Percentiles rank a stretch among this genome's conserved stretches.
Evolutionary conservation across 2,888 invertebrate genomes (phyloP).

Genomic region (Actias luna): DNA sequence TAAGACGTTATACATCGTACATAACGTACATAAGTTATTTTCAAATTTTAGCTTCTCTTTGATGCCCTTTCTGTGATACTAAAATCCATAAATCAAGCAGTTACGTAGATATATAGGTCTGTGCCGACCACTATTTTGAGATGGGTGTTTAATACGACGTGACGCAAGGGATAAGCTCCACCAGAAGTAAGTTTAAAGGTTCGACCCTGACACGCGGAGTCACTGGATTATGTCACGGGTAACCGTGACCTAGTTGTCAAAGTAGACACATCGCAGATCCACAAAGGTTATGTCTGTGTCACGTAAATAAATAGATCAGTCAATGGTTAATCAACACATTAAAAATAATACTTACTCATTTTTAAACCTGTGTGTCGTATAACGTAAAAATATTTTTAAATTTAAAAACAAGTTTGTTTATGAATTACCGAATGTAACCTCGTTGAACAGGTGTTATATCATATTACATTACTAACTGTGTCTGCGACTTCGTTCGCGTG

Average conservation of each 20-base stretch:
- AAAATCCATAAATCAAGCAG: slow-evolving; percentile 7
- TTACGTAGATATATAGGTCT: background rate
- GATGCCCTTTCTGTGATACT: background rate
- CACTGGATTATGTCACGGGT: slow-evolving; percentile 20
- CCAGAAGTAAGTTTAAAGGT: slow-evolving; percentile 10
- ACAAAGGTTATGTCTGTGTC: slow-evolving; percentile 13
- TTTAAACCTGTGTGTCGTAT: background rate
- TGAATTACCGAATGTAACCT: too few species aligned
- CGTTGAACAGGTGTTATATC: too few species aligned
- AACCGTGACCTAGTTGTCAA: slow-evolving; percentile 19
- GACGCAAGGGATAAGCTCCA: slow-evolving; percentile 11
- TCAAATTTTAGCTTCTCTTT: background rate
- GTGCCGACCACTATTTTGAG: background rate
- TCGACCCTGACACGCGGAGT: slow-evolving; percentile 15
- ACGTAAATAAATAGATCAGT: slow-evolving; percentile 6
- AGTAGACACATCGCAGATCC: slow-evolving; percentile 17
- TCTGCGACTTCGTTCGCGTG: too few species aligned
- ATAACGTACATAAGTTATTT: background rate
- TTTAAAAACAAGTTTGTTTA: background rate
- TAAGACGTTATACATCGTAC: too few species aligned
- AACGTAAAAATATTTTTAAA: background rate
- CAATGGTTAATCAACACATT: slow-evolving; percentile 4
- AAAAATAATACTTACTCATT: background rate
- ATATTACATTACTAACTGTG: background rate
- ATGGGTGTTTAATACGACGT: background rate